Evolutionary conservation across 2,888 invertebrate species (phyloP).

Genomic region (Neoscelio sp.): DNA sequence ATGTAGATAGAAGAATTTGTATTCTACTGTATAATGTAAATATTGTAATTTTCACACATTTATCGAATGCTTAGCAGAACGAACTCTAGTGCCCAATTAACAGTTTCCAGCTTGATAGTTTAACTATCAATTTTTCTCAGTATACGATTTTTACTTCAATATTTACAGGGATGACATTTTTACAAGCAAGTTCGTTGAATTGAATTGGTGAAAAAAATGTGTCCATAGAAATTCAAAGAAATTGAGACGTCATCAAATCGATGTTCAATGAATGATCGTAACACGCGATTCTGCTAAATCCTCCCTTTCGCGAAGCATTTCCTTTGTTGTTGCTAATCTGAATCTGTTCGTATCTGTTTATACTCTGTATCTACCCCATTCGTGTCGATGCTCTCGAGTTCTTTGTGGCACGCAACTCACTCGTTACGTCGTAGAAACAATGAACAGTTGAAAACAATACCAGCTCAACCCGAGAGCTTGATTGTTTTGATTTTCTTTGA

Average conservation of each 20-base stretch:
- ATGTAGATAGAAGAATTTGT: too few relatives aligned
- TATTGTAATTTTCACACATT: too few relatives aligned
- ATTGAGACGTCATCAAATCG: constrained; percentile 63
- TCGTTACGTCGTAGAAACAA: constrained; percentile 76
- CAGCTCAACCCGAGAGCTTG: constrained; percentile 55
- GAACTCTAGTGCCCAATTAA: too few relatives aligned
- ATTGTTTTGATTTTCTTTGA: constrained; percentile 64
- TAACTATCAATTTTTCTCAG: too few relatives aligned
- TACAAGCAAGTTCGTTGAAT: too few relatives aligned
- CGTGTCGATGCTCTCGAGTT: constrained; percentile 66
- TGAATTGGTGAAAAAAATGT: too few relatives aligned
- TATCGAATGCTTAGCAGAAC: too few relatives aligned
- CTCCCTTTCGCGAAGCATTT: constrained; percentile 43
- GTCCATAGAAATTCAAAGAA: constrained; percentile 4
- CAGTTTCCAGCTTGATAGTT: too few relatives aligned
- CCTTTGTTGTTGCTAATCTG: constrained; percentile 63
- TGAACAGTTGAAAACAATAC: constrained; percentile 75
- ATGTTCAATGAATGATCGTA: constrained; percentile 56
- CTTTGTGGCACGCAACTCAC: constrained; percentile 74
- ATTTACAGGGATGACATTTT: too few relatives aligned
- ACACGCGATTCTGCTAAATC: constrained; percentile 58
- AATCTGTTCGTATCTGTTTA: constrained; percentile 67
- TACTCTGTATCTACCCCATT: constrained; percentile 64
- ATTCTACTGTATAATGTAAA: too few relatives aligned
- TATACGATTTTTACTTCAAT: too few relatives aligned